Evolutionary conservation across 2,113 vertebrate species (phyloP).

Genomic region (human (Homo sapiens)): GRCh38 chrX:113410001-113410500

Average conservation of each 20-base stretch:
- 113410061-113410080: not conserved
- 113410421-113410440: not conserved
- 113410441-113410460: not conserved
- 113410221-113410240: not conserved
- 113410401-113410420: not conserved
- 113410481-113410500: not conserved
- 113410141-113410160: not conserved
- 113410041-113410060: not conserved
- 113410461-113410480: not conserved
- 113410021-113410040: not conserved
- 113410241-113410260: not conserved
- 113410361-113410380: not conserved
- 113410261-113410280: not conserved
- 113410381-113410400: not conserved
- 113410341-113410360: not conserved
- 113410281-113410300: not conserved
- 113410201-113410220: not conserved
- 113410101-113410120: not conserved
- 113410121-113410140: not conserved
- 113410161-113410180: not conserved
- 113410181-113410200: not conserved
- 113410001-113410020: not conserved
- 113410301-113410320: not conserved
- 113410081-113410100: not conserved
- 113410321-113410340: not conserved